Evolutionary conservation across 2,797 vertebrate genomes (phyloP).

Genomic region (Morus bassanus): DNA sequence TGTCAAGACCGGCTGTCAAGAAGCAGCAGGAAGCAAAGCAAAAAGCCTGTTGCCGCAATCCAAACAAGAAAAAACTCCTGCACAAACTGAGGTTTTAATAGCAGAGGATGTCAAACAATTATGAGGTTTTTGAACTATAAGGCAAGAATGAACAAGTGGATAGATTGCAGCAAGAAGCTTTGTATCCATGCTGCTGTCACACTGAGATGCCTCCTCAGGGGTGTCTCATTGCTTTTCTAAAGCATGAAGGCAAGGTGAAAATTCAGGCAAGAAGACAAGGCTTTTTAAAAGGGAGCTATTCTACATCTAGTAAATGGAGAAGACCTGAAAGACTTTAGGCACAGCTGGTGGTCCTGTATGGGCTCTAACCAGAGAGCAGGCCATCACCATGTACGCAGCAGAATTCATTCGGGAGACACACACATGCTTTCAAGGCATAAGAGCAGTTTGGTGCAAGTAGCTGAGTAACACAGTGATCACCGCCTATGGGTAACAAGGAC

Average conservation of each 20-base stretch:
- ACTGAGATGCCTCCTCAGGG: neutral
- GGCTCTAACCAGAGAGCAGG: neutral
- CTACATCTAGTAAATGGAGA: neutral
- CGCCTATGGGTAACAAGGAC: neutral
- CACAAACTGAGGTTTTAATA: neutral
- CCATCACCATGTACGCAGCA: neutral
- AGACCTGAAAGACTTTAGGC: neutral
- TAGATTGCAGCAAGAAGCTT: neutral
- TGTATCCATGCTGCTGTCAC: neutral
- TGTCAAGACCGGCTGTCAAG: neutral
- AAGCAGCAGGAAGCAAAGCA: slow-evolving; percentile 23
- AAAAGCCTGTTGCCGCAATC: neutral
- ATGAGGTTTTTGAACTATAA: neutral
- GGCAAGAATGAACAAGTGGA: neutral
- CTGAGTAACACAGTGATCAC: neutral
- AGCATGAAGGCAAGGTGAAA: neutral
- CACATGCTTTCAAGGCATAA: rapidly evolving
- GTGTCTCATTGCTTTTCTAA: neutral
- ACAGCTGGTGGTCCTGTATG: neutral
- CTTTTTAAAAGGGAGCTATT: neutral
- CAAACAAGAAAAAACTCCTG: slow-evolving; percentile 2
- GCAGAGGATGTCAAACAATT: neutral
- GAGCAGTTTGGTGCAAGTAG: neutral
- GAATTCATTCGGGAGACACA: neutral
- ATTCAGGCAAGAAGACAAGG: neutral